Conservation (phyloP, 2,113 vertebrate species). For the Notothenia rossii region DNA sequence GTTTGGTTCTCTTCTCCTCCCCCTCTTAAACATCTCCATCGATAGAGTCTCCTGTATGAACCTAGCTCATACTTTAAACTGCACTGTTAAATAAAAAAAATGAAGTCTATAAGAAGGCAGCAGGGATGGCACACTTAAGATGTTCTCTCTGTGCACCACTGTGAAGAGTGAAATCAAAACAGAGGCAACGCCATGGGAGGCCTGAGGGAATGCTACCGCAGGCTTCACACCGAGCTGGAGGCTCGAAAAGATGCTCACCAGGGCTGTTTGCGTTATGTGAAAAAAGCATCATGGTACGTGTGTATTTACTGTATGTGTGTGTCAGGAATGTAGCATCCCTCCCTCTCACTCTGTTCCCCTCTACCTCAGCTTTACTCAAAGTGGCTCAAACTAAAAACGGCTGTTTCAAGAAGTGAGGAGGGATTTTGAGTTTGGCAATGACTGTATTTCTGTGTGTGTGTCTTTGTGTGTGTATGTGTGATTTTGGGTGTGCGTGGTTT, state of each 20-base stretch:
- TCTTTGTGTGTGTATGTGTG: conserved; percentile 25
- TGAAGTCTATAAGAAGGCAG: conserved; percentile 46
- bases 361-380: conserved; percentile 50
- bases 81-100: conserved; percentile 42
- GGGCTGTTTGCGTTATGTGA: conserved; percentile 55
- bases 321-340: conserved; percentile 52
- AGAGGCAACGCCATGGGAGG: conserved; percentile 51
- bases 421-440: conserved; percentile 24
- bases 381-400: conserved; percentile 63
- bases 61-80: conserved; percentile 55
- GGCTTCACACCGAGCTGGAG: conserved; percentile 52
- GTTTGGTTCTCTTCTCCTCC: conserved; percentile 41
- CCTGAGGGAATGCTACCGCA: conserved; percentile 61
- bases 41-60: conserved; percentile 51
- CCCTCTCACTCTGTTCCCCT: conserved; percentile 31
- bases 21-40: conserved; percentile 45
- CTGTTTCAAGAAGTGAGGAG: conserved; percentile 43
- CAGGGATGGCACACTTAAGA: conserved; percentile 24
- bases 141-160: conserved; percentile 54
- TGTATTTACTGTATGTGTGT: conserved; percentile 28
- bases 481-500: conserved; percentile 9
- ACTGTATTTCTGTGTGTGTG: conserved; percentile 37
- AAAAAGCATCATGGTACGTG: conserved; percentile 43
- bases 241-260: conserved; percentile 54
- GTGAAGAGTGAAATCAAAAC: conserved; percentile 65